These are phyloP conservation scores for Mimas tiliae DNA, from an alignment of 2,888 invertebrate species.

Conservation along the genomic window DNA sequence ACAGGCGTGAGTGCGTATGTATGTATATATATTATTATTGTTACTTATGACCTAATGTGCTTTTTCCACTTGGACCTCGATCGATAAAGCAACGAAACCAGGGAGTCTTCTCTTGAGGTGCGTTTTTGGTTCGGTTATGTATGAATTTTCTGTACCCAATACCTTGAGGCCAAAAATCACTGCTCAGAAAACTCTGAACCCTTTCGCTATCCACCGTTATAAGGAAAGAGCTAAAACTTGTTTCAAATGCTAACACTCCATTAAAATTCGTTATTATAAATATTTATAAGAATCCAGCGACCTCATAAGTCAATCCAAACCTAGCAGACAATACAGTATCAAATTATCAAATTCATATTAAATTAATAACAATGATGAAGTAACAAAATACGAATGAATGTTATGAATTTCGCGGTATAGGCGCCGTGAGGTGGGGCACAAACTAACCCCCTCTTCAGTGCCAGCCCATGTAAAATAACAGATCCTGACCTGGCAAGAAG, in stretches of 20 bases:
- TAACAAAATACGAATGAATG: constrained; percentile 47
- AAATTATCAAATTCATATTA: constrained; percentile 48
- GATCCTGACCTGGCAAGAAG: constrained; percentile 40
- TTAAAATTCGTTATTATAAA: not conserved
- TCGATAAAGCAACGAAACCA: too few species aligned
- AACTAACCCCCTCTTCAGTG: constrained; percentile 45
- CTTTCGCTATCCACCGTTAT: too few species aligned
- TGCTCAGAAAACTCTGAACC: too few species aligned
- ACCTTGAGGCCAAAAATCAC: too few species aligned
- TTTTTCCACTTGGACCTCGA: too few species aligned
- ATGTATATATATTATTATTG: too few species aligned
- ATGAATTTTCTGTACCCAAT: too few species aligned
- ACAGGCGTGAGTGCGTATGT: too few species aligned
- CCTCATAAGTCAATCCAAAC: not conserved
- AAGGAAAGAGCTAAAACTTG: too few species aligned
- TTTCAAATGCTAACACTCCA: not conserved
- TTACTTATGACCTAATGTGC: too few species aligned
- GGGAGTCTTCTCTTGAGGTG: too few species aligned
- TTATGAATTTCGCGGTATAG: constrained; percentile 47
- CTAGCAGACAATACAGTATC: constrained; percentile 37
- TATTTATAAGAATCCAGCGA: not conserved
- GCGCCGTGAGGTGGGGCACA: constrained; percentile 34
- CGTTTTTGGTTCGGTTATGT: too few species aligned
- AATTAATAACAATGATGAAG: constrained; percentile 49
- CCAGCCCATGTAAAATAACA: constrained; percentile 45